Evolutionary conservation across 2,113 vertebrate species (phyloP).

Genomic region (Boulengeromyrus knoepffleri): DNA sequence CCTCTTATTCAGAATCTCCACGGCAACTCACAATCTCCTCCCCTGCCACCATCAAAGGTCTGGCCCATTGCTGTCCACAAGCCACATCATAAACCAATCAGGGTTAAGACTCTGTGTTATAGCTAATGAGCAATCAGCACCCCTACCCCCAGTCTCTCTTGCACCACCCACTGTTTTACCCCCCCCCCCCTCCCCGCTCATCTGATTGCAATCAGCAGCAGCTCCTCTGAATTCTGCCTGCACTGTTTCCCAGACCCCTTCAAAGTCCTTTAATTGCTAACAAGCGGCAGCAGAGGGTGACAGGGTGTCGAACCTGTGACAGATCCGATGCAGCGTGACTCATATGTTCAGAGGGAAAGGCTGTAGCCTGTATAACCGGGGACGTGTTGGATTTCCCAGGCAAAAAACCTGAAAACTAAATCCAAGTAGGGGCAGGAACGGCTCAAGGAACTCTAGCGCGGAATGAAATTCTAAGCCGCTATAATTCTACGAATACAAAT

Average conservation of each 20-base stretch:
- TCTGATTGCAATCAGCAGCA: slow-evolving; percentile 51
- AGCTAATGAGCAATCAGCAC: slow-evolving; percentile 36
- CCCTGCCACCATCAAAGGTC: slow-evolving; percentile 30
- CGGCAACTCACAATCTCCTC: slow-evolving; percentile 10
- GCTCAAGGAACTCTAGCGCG: background rate
- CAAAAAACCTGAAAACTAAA: background rate
- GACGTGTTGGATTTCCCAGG: background rate
- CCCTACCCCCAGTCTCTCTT: slow-evolving; percentile 1
- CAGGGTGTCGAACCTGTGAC: background rate
- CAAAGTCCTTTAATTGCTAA: slow-evolving; percentile 34
- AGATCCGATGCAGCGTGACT: background rate
- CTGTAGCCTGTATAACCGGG: background rate
- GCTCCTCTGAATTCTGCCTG: slow-evolving; percentile 33
- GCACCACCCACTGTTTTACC: background rate
- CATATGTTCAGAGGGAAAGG: background rate
- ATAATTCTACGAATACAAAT: slow-evolving; percentile 12
- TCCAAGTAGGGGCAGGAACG: background rate
- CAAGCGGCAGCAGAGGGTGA: slow-evolving; percentile 34
- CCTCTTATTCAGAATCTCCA: background rate
- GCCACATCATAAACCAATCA: slow-evolving; percentile 40
- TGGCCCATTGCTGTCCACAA: slow-evolving; percentile 24
- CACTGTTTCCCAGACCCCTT: slow-evolving; percentile 28
- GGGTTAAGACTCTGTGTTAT: background rate
- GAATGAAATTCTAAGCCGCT: slow-evolving; percentile 4
- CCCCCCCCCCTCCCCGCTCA: background rate